Base-by-base conservation (phyloP, 1,140 invertebrate species). In the Caenorhabditis tropicalis region DNA sequence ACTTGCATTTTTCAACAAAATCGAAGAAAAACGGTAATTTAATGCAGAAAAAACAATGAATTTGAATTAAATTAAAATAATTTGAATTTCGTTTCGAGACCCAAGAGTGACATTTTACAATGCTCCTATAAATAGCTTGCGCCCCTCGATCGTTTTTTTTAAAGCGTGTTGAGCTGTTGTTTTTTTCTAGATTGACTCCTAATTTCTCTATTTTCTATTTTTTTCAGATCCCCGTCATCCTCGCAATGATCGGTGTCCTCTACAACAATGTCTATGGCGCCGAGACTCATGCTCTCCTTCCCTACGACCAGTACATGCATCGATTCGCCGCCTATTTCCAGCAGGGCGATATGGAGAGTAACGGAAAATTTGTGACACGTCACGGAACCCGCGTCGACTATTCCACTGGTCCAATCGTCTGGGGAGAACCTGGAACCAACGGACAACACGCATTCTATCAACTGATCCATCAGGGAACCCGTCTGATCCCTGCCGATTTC, bases 271-370 rank as follows among this genome's bases (percentile, higher is more conserved):
- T 99, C 90, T 96, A 94, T 91, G 95, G 95, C 21, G 94, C 95
- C 15, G 97, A 99, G 93, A 98, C 97, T 0, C 96, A 98, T 89
- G 96, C 96, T 9, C 93, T 99, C 0, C 92, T 99, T 51, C 98
- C 98, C 0, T 99, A 99, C 92, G 98, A 99, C 92, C 94, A 99
- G 92, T 99, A 99, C 92, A 92, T 99, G 86, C 98, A 99, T 91
- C 94, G 97, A 90, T 99, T 99, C 93, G 96, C 98, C 49, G 97
- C 98, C 15, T 99, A 99, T 92, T 99, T 99, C 92, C 98, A 99
- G 93, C 98, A 99, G 93, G 98, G 97, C 15, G 98, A 99, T 91
- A 99, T 99, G 98, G 98, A 99, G 92, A 98, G 96, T 85, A 99
- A 99, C 93, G 98, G 98, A 88, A 99, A 99, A 93, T 97, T 95